These are phyloP conservation scores for Rhagonycha fulva DNA, from an alignment of 2,888 invertebrate species.

Conservation along the genomic window DNA sequence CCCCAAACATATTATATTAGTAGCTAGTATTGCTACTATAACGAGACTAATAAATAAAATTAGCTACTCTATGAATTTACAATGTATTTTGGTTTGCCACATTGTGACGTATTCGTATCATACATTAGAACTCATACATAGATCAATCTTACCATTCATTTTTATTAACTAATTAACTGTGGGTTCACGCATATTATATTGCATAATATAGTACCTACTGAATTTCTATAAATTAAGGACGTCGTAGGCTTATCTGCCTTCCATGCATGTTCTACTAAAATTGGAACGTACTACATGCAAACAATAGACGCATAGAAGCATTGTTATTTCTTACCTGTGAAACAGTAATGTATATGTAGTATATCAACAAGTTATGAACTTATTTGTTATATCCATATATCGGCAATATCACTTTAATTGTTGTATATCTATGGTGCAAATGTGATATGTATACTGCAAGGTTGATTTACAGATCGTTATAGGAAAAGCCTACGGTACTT, in stretches of 20 bases:
- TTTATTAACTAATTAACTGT: neutral
- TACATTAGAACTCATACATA: no score
- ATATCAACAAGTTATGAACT: neutral
- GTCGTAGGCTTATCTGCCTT: neutral
- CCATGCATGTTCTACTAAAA: neutral
- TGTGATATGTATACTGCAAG: neutral
- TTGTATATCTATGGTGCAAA: neutral
- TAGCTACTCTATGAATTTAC: no score
- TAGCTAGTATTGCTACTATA: no score
- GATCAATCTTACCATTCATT: neutral
- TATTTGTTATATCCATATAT: neutral
- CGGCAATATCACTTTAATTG: neutral
- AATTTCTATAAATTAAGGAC: neutral
- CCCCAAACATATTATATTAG: no score
- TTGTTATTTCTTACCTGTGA: neutral
- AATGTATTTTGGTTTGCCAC: no score
- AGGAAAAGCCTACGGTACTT: slow-evolving; percentile 1
- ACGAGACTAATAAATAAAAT: no score
- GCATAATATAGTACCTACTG: no score
- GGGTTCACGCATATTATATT: neutral
- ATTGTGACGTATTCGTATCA: no score
- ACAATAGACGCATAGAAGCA: neutral
- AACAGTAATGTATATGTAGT: neutral
- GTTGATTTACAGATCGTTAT: slow-evolving; percentile 16
- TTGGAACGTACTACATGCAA: neutral